Percentiles rank a stretch among this genome's conserved stretches.
These are phyloP conservation scores for Drosophila nigrodunni DNA, from an alignment of 1,140 invertebrate species.

Conservation along the genomic window DNA sequence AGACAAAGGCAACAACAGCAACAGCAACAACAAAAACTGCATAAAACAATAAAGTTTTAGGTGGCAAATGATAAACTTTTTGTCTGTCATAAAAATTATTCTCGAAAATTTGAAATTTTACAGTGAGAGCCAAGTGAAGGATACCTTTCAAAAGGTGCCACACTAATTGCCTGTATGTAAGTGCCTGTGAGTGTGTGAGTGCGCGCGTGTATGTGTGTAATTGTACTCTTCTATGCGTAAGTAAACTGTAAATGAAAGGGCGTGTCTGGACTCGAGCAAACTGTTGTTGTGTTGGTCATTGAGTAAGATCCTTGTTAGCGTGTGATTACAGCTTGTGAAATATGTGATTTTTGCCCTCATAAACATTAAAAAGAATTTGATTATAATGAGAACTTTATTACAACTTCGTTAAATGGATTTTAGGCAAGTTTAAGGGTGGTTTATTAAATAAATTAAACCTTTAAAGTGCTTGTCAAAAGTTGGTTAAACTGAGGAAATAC, in stretches of 20 bases:
- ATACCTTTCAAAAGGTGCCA: slow-evolving; percentile 40
- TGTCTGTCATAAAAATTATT: slow-evolving; percentile 73
- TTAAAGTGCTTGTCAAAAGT: too few species aligned
- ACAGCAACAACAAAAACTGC: slow-evolving; percentile 13
- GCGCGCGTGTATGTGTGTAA: background rate
- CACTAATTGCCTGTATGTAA: slow-evolving; percentile 32
- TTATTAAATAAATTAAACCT: too few species aligned
- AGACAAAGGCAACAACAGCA: slow-evolving; percentile 10
- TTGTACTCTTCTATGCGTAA: slow-evolving; percentile 7
- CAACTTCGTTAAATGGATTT: too few species aligned
- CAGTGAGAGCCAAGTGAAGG: slow-evolving; percentile 26
- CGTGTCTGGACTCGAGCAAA: slow-evolving; percentile 38
- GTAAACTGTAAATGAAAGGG: slow-evolving; percentile 47
- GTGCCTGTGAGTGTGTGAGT: slow-evolving; percentile 7
- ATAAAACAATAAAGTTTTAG: slow-evolving; percentile 73
- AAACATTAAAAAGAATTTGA: background rate
- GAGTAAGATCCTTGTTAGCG: slow-evolving; percentile 1
- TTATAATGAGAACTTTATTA: too few species aligned
- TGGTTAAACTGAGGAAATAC: too few species aligned
- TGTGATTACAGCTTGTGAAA: background rate
- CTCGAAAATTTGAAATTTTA: slow-evolving; percentile 56
- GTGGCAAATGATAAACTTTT: slow-evolving; percentile 81
- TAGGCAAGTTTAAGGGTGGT: too few species aligned
- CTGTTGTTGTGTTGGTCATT: slow-evolving; percentile 2
- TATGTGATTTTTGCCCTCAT: background rate